Evolutionary conservation across 2,113 vertebrate genomes (phyloP).

Genomic region (Chelonoidis abingdonii): DNA sequence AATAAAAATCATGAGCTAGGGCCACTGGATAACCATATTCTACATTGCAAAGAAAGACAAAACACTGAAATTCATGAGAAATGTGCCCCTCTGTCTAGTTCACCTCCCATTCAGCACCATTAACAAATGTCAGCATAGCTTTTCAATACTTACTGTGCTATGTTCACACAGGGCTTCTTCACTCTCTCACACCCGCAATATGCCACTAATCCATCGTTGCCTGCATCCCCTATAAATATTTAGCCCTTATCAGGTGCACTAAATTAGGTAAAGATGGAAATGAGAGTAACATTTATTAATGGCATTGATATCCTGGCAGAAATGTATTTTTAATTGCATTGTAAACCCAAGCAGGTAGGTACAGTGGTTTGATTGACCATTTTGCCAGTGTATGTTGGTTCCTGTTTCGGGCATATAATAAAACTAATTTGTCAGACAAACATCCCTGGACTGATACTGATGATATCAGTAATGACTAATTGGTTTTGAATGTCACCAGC

Average conservation of each 20-base stretch:
- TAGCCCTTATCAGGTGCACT: conserved; percentile 65
- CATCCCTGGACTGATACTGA: conserved; percentile 33
- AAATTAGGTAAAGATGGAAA: conserved; percentile 61
- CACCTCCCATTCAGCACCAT: not conserved
- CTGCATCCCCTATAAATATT: conserved; percentile 54
- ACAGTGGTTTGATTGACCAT: not conserved
- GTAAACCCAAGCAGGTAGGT: not conserved
- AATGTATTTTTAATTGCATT: conserved; percentile 65
- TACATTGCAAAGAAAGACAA: not conserved
- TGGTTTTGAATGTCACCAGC: conserved; percentile 5
- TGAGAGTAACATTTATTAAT: conserved; percentile 28
- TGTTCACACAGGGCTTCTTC: not conserved
- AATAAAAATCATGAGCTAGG: not conserved
- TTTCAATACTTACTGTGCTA: conserved; percentile 33
- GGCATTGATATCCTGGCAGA: conserved; percentile 43
- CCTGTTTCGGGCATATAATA: conserved; percentile 9
- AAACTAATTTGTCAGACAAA: conserved; percentile 67
- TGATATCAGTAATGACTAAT: not conserved
- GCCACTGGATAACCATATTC: not conserved
- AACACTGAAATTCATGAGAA: not conserved
- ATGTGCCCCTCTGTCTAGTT: not conserved
- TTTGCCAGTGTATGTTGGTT: conserved; percentile 49
- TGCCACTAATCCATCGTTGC: not conserved
- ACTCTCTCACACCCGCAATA: accelerated
- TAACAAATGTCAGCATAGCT: not conserved